Evolutionary conservation across 35 echinoderm and acorn worm genomes (phyloP).

Genomic region (Lytechinus pictus): DNA sequence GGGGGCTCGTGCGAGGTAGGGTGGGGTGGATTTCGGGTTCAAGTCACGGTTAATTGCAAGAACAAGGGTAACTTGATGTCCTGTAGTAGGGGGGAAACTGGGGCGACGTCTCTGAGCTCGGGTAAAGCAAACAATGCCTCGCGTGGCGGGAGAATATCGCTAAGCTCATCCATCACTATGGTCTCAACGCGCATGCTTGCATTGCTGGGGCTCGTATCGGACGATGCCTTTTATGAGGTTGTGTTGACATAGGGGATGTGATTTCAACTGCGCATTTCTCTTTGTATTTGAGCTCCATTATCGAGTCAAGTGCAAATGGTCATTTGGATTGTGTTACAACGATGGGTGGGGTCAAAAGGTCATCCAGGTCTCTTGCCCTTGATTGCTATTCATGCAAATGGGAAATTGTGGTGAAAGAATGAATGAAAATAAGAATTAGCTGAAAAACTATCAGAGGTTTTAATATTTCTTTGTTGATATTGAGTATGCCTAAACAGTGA

Average conservation of each 20-base stretch:
- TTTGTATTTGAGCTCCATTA: constrained; percentile 19
- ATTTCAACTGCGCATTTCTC: constrained; percentile 5
- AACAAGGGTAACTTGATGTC: background rate
- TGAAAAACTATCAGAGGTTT: background rate
- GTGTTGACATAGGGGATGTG: background rate
- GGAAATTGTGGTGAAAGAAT: background rate
- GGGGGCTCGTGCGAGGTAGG: background rate
- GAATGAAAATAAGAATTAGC: background rate
- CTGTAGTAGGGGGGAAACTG: constrained; percentile 12
- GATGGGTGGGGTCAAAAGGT: background rate
- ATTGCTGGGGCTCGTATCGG: background rate
- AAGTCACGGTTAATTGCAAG: background rate
- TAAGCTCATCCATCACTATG: background rate
- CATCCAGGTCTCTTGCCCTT: background rate
- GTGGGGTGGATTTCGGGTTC: constrained; percentile 1
- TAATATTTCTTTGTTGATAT: background rate
- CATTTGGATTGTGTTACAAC: background rate
- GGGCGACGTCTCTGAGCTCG: background rate
- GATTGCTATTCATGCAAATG: background rate
- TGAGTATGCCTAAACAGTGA: background rate
- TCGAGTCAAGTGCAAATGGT: background rate
- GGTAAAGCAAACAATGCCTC: constrained; percentile 24
- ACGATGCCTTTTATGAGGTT: background rate
- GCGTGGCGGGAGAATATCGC: background rate
- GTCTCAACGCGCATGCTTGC: background rate